Conservation (phyloP, 1,140 invertebrate species). For the Platyscapa corneri region DNA sequence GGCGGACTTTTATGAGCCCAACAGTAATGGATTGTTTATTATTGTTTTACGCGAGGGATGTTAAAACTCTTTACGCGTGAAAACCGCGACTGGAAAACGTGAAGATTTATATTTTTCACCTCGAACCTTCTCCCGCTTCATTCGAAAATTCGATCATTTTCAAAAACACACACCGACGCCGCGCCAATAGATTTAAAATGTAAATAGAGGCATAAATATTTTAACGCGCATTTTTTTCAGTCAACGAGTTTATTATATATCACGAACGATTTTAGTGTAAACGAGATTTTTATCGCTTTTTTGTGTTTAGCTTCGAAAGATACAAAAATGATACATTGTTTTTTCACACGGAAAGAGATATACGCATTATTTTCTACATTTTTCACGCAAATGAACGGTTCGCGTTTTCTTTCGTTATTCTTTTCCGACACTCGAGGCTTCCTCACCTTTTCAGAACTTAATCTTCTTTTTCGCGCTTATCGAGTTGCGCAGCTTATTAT, state of each 20-base stretch:
- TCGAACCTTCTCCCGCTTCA: not conserved
- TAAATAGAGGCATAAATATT: constrained; percentile 62
- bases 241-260: not conserved
- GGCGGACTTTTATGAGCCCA: constrained; percentile 23
- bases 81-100: not conserved
- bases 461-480: too few species aligned
- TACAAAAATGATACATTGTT: constrained; percentile 8
- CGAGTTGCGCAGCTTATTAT: too few species aligned
- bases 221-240: constrained; percentile 51
- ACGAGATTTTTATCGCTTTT: constrained; percentile 33
- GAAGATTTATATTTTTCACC: constrained; percentile 42
- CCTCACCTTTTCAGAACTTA: constrained; percentile 23
- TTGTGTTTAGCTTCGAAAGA: not conserved
- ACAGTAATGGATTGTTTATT: constrained; percentile 42
- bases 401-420: constrained; percentile 25
- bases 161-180: not conserved
- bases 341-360: not conserved
- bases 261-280: constrained; percentile 2
- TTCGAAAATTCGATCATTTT: constrained; percentile 7
- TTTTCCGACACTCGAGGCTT: not conserved
- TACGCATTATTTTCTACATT: constrained; percentile 2
- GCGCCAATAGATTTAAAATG: constrained; percentile 56
- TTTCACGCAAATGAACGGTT: constrained; percentile 28
- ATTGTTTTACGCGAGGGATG: constrained; percentile 32
- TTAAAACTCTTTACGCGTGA: not conserved